These are phyloP conservation scores for Nemurella pictetii DNA, from an alignment of 2,888 invertebrate genomes.

Conservation along the genomic window DNA sequence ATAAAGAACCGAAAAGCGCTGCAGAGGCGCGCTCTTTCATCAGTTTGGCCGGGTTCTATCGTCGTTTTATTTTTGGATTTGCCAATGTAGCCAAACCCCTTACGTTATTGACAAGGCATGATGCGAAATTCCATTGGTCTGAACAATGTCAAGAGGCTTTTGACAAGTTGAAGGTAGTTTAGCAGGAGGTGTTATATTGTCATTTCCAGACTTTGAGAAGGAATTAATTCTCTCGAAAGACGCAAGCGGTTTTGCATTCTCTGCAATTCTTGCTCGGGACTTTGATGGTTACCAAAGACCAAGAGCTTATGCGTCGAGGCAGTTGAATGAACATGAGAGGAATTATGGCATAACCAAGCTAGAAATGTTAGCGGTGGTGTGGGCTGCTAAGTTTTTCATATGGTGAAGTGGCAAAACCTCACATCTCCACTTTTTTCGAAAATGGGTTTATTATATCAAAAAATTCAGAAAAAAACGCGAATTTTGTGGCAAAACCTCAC, in stretches of 20 bases:
- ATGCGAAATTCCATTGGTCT: background rate
- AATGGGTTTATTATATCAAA: background rate
- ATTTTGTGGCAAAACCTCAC: background rate
- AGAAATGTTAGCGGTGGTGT: conserved; percentile 24
- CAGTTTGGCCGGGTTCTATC: background rate
- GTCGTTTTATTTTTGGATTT: conserved; percentile 1
- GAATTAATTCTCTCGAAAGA: conserved; percentile 10
- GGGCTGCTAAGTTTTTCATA: conserved; percentile 22
- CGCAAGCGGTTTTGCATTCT: conserved; percentile 1
- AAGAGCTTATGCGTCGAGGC: conserved; percentile 17
- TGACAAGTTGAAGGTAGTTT: conserved; percentile 11
- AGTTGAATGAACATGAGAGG: background rate
- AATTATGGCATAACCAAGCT: conserved; percentile 14
- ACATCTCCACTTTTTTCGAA: no score
- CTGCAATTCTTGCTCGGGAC: conserved; percentile 1
- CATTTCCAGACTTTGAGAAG: conserved; percentile 13
- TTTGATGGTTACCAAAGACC: background rate
- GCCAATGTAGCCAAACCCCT: conserved; percentile 5
- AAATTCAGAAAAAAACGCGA: background rate
- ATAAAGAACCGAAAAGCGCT: background rate
- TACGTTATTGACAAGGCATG: background rate
- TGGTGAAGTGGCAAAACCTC: no score
- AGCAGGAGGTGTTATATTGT: background rate
- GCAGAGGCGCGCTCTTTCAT: conserved; percentile 12
- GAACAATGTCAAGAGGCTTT: conserved; percentile 23